phyloP scores from a whole-genome alignment of 2,113 vertebrate genomes.

The Ciconia maguari region DNA sequence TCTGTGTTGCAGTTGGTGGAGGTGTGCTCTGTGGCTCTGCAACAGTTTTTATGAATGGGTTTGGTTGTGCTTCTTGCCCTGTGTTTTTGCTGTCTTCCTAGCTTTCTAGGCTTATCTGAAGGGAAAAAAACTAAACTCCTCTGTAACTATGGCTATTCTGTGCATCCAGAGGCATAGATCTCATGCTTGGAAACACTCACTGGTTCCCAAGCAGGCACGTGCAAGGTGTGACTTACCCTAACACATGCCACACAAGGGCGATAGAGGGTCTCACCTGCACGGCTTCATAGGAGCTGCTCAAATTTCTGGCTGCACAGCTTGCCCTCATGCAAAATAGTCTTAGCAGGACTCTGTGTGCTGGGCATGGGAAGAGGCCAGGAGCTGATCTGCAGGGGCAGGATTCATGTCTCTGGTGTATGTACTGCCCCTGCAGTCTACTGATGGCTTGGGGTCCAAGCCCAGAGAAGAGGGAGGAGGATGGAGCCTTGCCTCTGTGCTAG shows the following conservation, averaged over 20 bases:
- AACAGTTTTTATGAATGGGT: neutral
- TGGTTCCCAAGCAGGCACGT: accelerated
- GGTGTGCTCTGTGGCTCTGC: neutral
- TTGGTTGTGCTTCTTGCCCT: neutral
- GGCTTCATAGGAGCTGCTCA: neutral
- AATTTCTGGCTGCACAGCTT: neutral
- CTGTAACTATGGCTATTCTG: neutral
- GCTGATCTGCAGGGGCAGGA: neutral
- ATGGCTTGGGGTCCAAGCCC: neutral
- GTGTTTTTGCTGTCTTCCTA: neutral
- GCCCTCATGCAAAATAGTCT: neutral
- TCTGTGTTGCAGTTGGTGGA: neutral
- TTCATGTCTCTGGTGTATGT: accelerated
- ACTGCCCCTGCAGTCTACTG: accelerated
- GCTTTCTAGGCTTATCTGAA: neutral
- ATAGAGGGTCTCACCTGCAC: neutral
- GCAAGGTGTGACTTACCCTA: neutral
- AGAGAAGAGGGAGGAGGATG: neutral
- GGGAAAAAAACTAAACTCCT: too few species aligned
- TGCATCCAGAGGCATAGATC: neutral
- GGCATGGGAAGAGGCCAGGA: neutral
- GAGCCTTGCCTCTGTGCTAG: neutral
- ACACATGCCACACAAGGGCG: accelerated
- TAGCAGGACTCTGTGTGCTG: neutral
- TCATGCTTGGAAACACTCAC: neutral